Percentiles rank a stretch among this genome's conserved stretches.
phyloP scores from a whole-genome alignment of 2,888 invertebrate species.

The Pharmacophagus antenor region DNA sequence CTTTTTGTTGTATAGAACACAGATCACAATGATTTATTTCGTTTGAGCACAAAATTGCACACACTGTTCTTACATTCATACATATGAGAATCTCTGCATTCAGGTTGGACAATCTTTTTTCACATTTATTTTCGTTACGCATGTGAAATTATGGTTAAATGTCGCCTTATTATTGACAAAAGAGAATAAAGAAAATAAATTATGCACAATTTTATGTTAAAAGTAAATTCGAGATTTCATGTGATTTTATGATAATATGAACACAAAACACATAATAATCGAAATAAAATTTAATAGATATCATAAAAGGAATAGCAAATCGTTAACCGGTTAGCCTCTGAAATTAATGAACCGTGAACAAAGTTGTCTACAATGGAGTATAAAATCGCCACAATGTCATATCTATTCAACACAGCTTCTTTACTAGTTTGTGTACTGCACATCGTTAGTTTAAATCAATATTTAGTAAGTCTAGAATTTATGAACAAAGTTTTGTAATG shows the following conservation, averaged over 20 bases:
- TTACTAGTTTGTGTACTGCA: too few species aligned
- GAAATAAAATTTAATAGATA: conserved; percentile 2
- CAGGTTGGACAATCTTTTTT: too few species aligned
- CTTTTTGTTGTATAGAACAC: background rate
- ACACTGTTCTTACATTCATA: too few species aligned
- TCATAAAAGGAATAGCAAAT: conserved; percentile 5
- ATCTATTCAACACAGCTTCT: conserved; percentile 5
- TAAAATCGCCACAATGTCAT: conserved; percentile 19
- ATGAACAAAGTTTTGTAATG: background rate
- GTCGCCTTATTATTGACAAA: too few species aligned
- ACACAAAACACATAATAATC: background rate
- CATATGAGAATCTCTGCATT: too few species aligned
- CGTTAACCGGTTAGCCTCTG: conserved; percentile 4
- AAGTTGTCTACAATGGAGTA: conserved; percentile 16
- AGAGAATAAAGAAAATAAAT: too few species aligned
- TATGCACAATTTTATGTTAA: too few species aligned
- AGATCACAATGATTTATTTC: background rate
- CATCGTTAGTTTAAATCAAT: background rate
- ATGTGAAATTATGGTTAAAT: too few species aligned
- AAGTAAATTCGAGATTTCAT: too few species aligned
- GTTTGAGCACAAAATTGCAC: background rate
- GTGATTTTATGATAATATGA: too few species aligned
- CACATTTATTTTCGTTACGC: too few species aligned
- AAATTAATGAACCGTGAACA: conserved; percentile 19
- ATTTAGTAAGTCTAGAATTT: background rate